phyloP scores from a whole-genome alignment of 2,888 invertebrate species.

The Hypomecis atomaria region DNA sequence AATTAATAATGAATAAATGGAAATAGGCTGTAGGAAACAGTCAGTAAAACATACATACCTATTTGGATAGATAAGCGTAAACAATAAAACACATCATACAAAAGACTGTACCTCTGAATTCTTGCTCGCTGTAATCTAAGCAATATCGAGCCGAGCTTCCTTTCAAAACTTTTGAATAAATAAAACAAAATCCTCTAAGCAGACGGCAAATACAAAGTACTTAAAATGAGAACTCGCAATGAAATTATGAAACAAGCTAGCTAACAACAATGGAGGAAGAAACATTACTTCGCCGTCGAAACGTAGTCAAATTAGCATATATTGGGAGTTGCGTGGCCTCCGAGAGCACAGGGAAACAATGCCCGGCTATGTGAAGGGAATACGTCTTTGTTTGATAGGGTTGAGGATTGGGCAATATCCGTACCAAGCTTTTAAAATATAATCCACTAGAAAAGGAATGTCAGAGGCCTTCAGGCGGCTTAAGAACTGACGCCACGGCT shows the following conservation, averaged over 20 bases:
- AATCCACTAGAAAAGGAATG: no score
- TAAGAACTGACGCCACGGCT: no score
- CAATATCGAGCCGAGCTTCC: not conserved
- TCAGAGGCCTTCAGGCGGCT: no score
- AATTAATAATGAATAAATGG: no score
- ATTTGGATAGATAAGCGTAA: no score
- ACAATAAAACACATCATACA: no score
- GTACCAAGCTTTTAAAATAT: no score
- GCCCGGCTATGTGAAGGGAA: not conserved
- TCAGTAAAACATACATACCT: no score
- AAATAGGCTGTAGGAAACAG: no score
- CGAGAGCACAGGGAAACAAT: conserved; percentile 2
- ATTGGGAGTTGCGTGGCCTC: conserved; percentile 11
- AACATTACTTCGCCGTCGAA: conserved; percentile 5
- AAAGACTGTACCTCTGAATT: no score
- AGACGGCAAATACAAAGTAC: not conserved
- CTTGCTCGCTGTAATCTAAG: no score
- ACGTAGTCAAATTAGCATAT: conserved; percentile 13
- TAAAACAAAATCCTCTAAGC: not conserved
- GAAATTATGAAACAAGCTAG: conserved; percentile 8
- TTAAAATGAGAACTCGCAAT: not conserved
- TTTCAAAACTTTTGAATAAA: not conserved
- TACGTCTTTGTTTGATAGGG: conserved; percentile 5
- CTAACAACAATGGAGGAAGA: conserved; percentile 7
- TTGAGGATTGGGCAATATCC: not conserved